Evolutionary conservation across 2,888 invertebrate genomes (phyloP).

Genomic region (Leptinotarsa rubiginosa): DNA sequence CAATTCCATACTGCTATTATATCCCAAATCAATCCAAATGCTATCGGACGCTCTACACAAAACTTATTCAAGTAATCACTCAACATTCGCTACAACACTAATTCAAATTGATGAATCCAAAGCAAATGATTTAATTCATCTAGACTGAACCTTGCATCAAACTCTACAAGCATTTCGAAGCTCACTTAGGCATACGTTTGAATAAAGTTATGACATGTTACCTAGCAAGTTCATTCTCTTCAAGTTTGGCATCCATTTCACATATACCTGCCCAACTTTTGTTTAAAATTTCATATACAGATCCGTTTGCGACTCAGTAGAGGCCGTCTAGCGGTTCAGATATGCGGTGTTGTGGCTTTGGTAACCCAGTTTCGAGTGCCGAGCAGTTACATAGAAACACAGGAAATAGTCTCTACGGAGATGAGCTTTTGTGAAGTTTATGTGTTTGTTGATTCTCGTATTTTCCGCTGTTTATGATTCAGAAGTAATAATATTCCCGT

Average conservation of each 20-base stretch:
- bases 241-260: background rate
- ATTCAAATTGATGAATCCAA: background rate
- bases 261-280: slow-evolving; percentile 12
- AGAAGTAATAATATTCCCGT: no score
- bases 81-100: background rate
- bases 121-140: background rate
- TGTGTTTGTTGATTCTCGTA: background rate
- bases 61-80: no score
- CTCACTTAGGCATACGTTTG: background rate
- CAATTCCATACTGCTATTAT: no score
- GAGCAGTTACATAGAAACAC: background rate
- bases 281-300: slow-evolving; percentile 33
- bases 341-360: slow-evolving; percentile 26
- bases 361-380: slow-evolving; percentile 25
- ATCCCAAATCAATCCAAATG: no score
- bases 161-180: background rate
- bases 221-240: background rate
- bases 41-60: no score
- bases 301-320: slow-evolving; percentile 1
- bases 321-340: slow-evolving; percentile 15
- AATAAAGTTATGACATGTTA: background rate
- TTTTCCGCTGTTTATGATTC: no score
- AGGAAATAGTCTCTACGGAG: background rate
- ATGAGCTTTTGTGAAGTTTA: background rate
- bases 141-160: background rate